Base-by-base conservation (phyloP, 2,113 vertebrate genomes). In the Xiphias gladius region DNA sequence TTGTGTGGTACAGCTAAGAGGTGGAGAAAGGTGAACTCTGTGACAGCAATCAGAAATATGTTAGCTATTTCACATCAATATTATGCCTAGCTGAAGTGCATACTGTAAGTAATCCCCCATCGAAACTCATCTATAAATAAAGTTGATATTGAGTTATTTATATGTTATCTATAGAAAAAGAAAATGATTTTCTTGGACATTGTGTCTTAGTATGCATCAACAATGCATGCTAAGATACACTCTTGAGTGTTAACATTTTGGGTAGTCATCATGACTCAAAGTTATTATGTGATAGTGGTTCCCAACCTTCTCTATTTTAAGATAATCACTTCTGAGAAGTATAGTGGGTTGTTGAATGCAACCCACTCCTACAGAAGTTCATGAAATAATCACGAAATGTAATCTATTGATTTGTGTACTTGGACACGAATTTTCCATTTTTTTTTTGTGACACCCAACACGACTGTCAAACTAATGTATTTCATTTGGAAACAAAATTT, bases 291-390 rank as follows among this genome's bases (percentile, higher is more conserved):
- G 32, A 35, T 35, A 35, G 3, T 35, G 32, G 3, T 6, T 35
- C 32, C 32, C 32, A 35, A 35, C 32, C 32, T 39, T 35, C 10
- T 43, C 41, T 43, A 43, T 43, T 46, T 46, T 41, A 28, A 73
- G 41, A 16, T 65, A 66, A 76, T 41, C 28, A 67, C 54, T 46
- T 73, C 59, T 66, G 28, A 58, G 43, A 62, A 37, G 35, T 41
- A 22, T 20, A 35, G 55, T 73, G 46, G 32, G 26, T 66, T 86
- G 73, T 71, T 35, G 32, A 6, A 35, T 35, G 32, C 32, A 35
- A 35, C 32, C 32, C 32, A 35, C 3, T 35, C n/a, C n/a, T 35
- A 35, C 3, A 4, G 32, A 35, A 3, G 6, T 35, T 35, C 32
- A 35, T 35, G 32, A 35, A 35, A n/a, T n/a, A 35, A 35, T 35